Conservation (phyloP, 2,113 vertebrate genomes). For the Saccopteryx leptura region DNA sequence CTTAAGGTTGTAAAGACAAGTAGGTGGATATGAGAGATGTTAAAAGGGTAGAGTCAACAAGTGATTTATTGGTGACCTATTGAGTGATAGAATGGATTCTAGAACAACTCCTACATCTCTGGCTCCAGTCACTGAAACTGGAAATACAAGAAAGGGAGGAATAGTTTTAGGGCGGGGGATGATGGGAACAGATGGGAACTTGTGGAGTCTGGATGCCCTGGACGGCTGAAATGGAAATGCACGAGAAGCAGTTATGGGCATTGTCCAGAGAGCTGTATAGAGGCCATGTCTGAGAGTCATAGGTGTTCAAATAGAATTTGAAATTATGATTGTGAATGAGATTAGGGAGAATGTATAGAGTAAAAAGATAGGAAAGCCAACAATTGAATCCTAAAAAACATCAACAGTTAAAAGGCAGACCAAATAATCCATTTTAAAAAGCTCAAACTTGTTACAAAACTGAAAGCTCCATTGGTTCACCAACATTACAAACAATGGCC, state of each 20-base stretch:
- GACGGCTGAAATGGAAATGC: background rate
- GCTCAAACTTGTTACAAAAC: constrained; percentile 1
- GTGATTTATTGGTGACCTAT: background rate
- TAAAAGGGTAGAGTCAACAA: background rate
- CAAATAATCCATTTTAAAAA: background rate
- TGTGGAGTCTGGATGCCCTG: background rate
- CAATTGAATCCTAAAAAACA: background rate
- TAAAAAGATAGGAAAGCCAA: background rate
- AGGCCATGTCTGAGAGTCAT: background rate
- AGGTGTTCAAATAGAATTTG: background rate
- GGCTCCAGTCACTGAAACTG: background rate
- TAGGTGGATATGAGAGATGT: background rate
- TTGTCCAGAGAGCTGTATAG: background rate
- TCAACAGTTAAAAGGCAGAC: background rate
- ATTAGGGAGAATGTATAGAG: background rate
- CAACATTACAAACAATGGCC: background rate
- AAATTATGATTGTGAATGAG: background rate
- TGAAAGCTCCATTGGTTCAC: background rate
- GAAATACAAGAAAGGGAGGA: background rate
- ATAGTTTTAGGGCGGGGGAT: background rate
- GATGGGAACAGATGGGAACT: background rate
- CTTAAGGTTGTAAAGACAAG: background rate
- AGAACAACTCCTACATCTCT: background rate
- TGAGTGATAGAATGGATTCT: background rate
- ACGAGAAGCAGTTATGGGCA: background rate